phyloP scores from a whole-genome alignment of 2,888 invertebrate species.

The Tupiocoris notatus region DNA sequence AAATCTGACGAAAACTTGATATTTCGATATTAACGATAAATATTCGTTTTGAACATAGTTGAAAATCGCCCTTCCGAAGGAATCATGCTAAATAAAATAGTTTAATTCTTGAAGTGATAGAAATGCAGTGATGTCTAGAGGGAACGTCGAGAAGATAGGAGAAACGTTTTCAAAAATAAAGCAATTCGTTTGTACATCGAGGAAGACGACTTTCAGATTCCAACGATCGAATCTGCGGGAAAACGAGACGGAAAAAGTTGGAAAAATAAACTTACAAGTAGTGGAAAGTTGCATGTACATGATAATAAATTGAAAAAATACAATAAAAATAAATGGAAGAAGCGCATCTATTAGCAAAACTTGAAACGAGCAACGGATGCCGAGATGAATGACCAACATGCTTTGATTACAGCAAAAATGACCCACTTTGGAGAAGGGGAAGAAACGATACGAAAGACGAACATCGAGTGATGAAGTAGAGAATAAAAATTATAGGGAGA shows the following conservation, averaged over 20 bases:
- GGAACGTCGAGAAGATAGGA: neutral
- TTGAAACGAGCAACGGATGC: constrained; percentile 4
- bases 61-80: constrained; percentile 25
- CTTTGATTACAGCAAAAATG: neutral
- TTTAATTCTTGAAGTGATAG: constrained; percentile 15
- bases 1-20: no score
- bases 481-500: neutral
- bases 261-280: neutral
- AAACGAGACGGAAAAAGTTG: neutral
- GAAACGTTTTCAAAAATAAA: neutral
- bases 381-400: neutral
- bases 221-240: neutral
- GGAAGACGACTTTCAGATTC: neutral
- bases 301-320: neutral
- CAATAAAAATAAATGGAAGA: neutral
- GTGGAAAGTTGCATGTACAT: constrained; percentile 1
- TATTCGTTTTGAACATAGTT: no score
- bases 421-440: neutral
- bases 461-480: neutral
- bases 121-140: constrained; percentile 3
- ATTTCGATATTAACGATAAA: no score
- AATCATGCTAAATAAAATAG: constrained; percentile 21
- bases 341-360: neutral
- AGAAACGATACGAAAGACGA: neutral
- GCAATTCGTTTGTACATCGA: neutral